Evolutionary conservation across 1,140 invertebrate species (phyloP), one percentile per base, ranked within the genome.

Genomic region (Orchestia grillus): DNA sequence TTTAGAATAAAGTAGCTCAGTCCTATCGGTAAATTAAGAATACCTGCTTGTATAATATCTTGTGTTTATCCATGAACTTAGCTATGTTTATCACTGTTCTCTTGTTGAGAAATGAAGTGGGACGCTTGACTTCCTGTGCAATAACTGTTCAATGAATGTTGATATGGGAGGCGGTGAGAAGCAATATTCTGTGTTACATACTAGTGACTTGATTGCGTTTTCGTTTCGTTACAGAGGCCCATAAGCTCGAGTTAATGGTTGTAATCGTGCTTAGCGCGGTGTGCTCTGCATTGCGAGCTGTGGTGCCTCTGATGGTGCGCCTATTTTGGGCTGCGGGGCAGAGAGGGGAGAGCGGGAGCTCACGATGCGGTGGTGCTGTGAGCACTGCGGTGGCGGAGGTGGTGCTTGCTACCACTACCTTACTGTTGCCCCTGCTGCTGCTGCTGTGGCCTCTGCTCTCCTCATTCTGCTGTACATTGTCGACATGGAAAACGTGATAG

Each of bases 41-140:
- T 77, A 77, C 28, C 15, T 77, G 11, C 36, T 36, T 77, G 62
- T 77, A 36, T 23, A 77, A 77, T 23, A 77, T 77, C 1, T 77
- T 3, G 15, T 36, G 28, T 77, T 77, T 77, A 77, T 36, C 62
- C 36, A 77, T 77, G 28, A 77, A 77, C 28, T 15, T 36, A 77
- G 62, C 15, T 77, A 8, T 77, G 62, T 77, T 96, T 96, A 95
- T 96, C 96, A 96, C 96, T 96, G 96, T 96, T 92, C 96, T 96
- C 96, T 96, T 96, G 96, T 95, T 96, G 96, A 96, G 96, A 96
- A 96, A 96, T 19, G 47, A 15, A 36, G 62, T 77, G 62, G 11
- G 62, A 77, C 62, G 62, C 62, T 53, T 77, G 62, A 77, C 28
- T 77, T 23, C 62, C 62, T 77, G 19, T 77, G 62, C 62, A 77